Evolutionary conservation across 2,888 invertebrate species (phyloP), one percentile per base, ranked within the genome.

Genomic region (Scelioninae gen. 2): DNA sequence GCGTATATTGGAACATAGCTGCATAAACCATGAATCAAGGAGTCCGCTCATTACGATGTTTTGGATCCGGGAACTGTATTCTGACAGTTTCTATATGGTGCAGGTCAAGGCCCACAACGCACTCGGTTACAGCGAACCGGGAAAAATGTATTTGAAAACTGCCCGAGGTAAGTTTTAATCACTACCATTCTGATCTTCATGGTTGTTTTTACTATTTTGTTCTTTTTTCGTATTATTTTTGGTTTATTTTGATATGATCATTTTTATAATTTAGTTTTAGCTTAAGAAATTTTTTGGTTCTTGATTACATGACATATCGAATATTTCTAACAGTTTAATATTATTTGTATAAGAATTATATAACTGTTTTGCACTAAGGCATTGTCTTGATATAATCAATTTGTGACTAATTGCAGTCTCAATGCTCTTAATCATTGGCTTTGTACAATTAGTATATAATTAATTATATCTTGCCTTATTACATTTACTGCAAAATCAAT

Each of bases 81-180:
- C 96, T 0, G 93, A 95, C 84, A 93, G 94, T 3, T 91, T 91
- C 77, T 97, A 97, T 88, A 91, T 91, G 82, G 92, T 96, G 81
- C 93, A 95, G 83, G 88, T 97, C 65, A 89, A 91, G 78, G 97
- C 96, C 43, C 93, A 93, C 85, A 97, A 97, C 86, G 87, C 90
- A 18, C 93, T 96, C 75, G 97, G 96, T 65, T 92, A 88, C 87
- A 95, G 96, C 81, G 88, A 90, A 70, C 92, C 95, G 0, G 92
- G 93, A 39, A 90, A 91, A 83, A 90, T 94, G 78, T 90, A 92
- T 84, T 90, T 96, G 86, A 94, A 92, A 88, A 96, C 96, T 6
- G 92, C 94, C 82, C 90, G 92, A 90, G 95, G 96, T 95, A 92
- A 94, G 94, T 90, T 28, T 39, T 7, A 9, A 2, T 31, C 5